A percentile compares a stretch with the other conserved stretches of the same genome.
These are phyloP conservation scores for Pedionomus torquatus DNA, from an alignment of 2,113 vertebrate species.

Conservation along the genomic window DNA sequence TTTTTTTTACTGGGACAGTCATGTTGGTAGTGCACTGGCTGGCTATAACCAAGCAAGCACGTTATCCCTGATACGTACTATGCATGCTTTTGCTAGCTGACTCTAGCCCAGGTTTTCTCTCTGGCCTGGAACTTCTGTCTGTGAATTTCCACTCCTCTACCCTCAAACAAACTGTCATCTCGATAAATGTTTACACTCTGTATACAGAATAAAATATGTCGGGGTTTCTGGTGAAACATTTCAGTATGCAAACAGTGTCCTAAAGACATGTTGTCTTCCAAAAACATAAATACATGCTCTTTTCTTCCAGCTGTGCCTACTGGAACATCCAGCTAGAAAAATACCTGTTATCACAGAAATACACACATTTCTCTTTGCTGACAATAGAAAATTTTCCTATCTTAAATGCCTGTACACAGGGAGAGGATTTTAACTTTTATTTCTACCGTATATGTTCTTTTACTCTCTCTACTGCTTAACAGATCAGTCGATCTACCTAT, in stretches of 20 bases:
- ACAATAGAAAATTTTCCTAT: not conserved
- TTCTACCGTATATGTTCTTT: not conserved
- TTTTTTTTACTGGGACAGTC: not conserved
- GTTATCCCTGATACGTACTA: not conserved
- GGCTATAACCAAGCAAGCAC: not conserved
- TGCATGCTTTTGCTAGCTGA: not conserved
- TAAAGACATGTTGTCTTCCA: not conserved
- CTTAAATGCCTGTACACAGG: not conserved
- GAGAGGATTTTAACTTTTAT: not conserved
- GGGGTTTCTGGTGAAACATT: not conserved
- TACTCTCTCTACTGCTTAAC: not conserved
- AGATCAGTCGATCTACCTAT: not conserved
- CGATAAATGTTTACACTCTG: not conserved
- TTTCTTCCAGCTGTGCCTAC: not conserved
- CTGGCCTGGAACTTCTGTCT: not conserved
- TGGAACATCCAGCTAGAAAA: not conserved
- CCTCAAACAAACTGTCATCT: not conserved
- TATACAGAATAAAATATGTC: not conserved
- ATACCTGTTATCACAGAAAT: not conserved
- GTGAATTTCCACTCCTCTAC: not conserved
- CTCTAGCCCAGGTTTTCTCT: not conserved
- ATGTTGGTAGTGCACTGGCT: not conserved
- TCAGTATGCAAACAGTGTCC: not conserved
- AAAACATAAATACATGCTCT: not conserved
- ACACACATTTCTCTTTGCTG: not conserved